Conservation (phyloP, 35 echinoderm and acorn worm genomes). For the Lytechinus pictus region DNA sequence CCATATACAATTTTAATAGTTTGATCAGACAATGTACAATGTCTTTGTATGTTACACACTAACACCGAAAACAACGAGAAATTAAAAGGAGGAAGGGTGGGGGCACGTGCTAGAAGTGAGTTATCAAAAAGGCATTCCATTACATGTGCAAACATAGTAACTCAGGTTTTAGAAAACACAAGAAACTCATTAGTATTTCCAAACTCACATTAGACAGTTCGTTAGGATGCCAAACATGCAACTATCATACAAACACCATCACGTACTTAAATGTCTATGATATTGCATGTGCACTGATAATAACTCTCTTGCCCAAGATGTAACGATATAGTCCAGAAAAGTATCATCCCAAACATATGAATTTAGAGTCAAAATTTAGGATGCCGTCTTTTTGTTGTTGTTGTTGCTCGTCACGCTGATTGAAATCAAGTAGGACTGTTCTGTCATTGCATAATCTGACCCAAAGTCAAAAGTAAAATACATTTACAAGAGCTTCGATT, state of each 20-base stretch:
- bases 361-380: neutral
- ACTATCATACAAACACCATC: neutral
- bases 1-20: neutral
- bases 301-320: neutral
- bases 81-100: neutral
- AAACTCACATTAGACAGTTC: neutral
- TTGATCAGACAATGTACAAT: neutral
- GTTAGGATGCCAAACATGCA: neutral
- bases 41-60: neutral
- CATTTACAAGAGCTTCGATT: neutral
- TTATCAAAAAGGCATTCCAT: neutral
- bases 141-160: neutral
- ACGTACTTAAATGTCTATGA: neutral
- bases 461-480: neutral
- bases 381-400: neutral
- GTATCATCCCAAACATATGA: neutral
- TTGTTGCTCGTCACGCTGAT: neutral
- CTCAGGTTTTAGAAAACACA: neutral
- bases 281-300: conserved; percentile 19
- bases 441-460: neutral
- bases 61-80: neutral
- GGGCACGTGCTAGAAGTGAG: neutral
- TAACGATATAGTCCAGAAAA: neutral
- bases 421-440: neutral
- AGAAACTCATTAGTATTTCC: neutral